These are phyloP conservation scores for Vireo altiloquus DNA, from an alignment of 2,113 vertebrate genomes.

Conservation along the genomic window DNA sequence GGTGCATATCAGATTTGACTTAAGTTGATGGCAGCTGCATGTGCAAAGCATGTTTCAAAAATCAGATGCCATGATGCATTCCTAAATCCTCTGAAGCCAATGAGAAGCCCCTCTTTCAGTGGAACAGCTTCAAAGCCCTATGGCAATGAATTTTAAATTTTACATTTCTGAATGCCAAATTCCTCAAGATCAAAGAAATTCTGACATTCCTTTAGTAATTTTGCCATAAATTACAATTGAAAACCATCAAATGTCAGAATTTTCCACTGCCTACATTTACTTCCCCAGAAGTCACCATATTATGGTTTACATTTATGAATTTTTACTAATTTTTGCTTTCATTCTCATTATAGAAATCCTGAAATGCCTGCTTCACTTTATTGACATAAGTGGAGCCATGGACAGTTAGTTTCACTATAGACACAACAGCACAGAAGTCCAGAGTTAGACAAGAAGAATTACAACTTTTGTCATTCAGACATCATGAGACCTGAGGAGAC, in stretches of 20 bases:
- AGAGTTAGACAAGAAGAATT: background rate
- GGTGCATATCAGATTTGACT: background rate
- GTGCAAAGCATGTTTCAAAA: background rate
- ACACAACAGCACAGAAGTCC: background rate
- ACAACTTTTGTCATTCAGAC: background rate
- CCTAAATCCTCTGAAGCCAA: background rate
- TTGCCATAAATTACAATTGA: background rate
- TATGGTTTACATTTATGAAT: background rate
- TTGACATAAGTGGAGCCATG: background rate
- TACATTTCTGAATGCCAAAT: background rate
- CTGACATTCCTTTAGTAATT: background rate
- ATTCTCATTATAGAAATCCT: background rate
- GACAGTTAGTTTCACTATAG: background rate
- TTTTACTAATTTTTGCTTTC: background rate
- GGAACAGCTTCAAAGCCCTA: background rate
- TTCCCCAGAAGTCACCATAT: background rate
- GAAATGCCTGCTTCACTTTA: background rate
- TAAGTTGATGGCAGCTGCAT: background rate
- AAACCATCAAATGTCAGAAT: background rate
- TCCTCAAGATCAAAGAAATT: background rate
- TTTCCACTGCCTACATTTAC: background rate
- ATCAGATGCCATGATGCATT: background rate
- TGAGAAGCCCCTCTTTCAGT: background rate
- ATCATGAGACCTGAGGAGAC: background rate
- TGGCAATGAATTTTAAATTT: background rate